Conservation (phyloP, 1,140 invertebrate genomes). For the Bombus huntii region DNA sequence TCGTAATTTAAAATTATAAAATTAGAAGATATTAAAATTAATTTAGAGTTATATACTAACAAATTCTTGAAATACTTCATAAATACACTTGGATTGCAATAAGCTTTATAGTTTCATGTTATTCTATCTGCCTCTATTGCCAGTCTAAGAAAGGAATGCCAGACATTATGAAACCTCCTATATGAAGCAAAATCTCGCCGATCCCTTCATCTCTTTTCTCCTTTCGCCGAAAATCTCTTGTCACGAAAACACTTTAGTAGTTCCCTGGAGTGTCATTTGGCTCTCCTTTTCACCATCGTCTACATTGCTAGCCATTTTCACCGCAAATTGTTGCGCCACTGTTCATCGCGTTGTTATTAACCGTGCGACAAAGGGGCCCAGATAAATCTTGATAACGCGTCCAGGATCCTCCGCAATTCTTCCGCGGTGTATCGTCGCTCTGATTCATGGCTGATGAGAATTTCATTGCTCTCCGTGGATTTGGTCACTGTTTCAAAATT, state of each 20-base stretch:
- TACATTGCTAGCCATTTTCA: conserved; percentile 40
- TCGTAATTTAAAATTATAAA: too few species aligned
- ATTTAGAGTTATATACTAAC: too few species aligned
- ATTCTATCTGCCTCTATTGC: too few species aligned
- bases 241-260: conserved; percentile 68
- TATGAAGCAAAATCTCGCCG: not conserved
- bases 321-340: conserved; percentile 42
- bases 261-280: conserved; percentile 54
- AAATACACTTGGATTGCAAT: too few species aligned
- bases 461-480: conserved; percentile 8
- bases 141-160: too few species aligned
- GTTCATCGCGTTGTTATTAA: conserved; percentile 46
- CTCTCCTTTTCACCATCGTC: conserved; percentile 16
- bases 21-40: too few species aligned
- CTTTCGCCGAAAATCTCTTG: conserved; percentile 59
- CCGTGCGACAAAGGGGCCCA: conserved; percentile 20
- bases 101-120: too few species aligned
- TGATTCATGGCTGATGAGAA: conserved; percentile 38
- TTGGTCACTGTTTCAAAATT: not conserved
- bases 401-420: conserved; percentile 20
- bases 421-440: not conserved
- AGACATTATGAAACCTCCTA: conserved; percentile 20
- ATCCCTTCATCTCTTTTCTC: conserved; percentile 17
- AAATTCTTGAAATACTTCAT: too few species aligned
- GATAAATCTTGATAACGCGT: conserved; percentile 45